Evolutionary conservation across 2,113 vertebrate species (phyloP).

Genomic region (Anguilla japonica): DNA sequence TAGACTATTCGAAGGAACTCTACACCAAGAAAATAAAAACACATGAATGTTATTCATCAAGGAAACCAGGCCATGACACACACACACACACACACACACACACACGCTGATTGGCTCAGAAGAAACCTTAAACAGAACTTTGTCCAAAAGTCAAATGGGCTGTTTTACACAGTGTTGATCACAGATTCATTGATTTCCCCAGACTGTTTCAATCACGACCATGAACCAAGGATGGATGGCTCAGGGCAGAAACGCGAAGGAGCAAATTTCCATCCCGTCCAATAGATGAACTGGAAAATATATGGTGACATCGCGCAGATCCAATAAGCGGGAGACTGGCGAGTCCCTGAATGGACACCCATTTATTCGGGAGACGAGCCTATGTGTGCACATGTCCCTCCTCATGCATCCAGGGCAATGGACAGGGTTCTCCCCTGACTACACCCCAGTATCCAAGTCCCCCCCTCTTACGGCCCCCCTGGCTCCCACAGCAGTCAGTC

Average conservation of each 20-base stretch:
- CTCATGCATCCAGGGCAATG: neutral
- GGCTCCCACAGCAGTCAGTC: slow-evolving; percentile 43
- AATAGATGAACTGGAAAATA: neutral
- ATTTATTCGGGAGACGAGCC: neutral
- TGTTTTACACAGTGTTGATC: neutral
- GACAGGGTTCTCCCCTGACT: neutral
- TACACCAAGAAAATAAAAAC: neutral
- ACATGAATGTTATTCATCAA: neutral
- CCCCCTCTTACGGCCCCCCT: slow-evolving; percentile 1
- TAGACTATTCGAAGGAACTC: too few species aligned
- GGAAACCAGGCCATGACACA: slow-evolving; percentile 19
- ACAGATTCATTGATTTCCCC: neutral
- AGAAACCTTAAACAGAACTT: neutral
- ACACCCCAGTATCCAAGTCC: neutral
- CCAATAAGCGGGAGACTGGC: neutral
- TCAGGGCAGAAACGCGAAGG: neutral
- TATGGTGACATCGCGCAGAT: neutral
- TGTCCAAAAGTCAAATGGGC: neutral
- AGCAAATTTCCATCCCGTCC: neutral
- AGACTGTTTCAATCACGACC: neutral
- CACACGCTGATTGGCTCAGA: neutral
- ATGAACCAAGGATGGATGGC: neutral
- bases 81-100: slow-evolving; percentile 19
- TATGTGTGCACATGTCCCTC: neutral
- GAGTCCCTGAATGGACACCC: neutral